Evolutionary conservation across 2,888 invertebrate species (phyloP), one percentile per base, ranked within the genome.

Genomic region (Tridacna gigas): DNA sequence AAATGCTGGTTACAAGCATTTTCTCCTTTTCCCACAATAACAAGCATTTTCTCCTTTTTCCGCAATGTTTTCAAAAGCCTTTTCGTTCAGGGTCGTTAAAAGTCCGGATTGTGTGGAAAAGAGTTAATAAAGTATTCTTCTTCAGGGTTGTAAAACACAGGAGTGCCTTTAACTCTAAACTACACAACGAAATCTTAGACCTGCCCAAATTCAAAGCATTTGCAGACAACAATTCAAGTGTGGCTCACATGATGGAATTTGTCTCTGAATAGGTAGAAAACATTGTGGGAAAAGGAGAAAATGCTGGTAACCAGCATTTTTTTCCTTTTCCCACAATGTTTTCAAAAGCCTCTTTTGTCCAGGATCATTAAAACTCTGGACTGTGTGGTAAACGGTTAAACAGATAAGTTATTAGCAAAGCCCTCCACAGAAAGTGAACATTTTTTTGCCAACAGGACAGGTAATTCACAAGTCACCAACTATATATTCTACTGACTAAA

Each of bases 401-500:
- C n/a, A n/a, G 56, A 5, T 56, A 56, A 56, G 3, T 2, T 37
- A 37, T 37, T 7, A 4, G 37, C 37, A 37, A 37, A 37, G 3
- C 2, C 37, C 7, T 37, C 7, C 37, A 37, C 37, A 4, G 37
- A 37, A 37, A 4, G 37, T 37, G 3, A 56, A 56, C 56, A 20
- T 20, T 20, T 20, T 20, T 56, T 20, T 20, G 2, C 56, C 15
- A 25, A 22, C 4, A 63, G 22, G 22, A 22, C n/a, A 25, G 63
- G 25, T 63, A 63, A 25, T 22, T 25, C n/a, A 25, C 15, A 63
- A n/a, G n/a, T 63, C 9, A 63, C 2, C 13, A n/a, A 63, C 63
- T 71, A 47, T 25, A 71, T 71, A 25, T 28, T 69, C 71, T 71
- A 71, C 51, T 71, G 71, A 71, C 71, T 71, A 71, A 71, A 71